Percentiles rank a stretch among this genome's conserved stretches.
Conservation (phyloP, 2,888 invertebrate species). For the Chrysina gloriosa region DNA sequence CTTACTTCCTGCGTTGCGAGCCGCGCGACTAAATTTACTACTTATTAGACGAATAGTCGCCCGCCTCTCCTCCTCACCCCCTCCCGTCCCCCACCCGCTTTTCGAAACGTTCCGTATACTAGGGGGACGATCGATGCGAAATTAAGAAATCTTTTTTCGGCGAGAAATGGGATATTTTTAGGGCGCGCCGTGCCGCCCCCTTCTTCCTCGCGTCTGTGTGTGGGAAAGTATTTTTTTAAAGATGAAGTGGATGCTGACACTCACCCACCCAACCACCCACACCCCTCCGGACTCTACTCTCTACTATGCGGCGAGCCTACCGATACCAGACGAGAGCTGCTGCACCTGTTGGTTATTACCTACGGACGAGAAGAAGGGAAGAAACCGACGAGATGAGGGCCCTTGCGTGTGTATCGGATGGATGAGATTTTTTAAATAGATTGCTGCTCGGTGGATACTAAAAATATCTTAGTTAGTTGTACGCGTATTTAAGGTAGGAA, state of each 20-base stretch:
- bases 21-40: neutral
- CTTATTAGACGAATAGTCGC: too few relatives aligned
- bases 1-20: conserved; percentile 16
- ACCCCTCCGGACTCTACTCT: neutral
- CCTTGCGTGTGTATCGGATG: too few relatives aligned
- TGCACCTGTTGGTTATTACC: neutral
- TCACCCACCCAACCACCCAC: too few relatives aligned
- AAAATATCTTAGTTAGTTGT: too few relatives aligned
- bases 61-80: too few relatives aligned
- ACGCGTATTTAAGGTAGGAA: too few relatives aligned
- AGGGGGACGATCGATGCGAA: conserved; percentile 31
- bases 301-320: neutral
- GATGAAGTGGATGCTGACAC: neutral
- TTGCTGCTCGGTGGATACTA: too few relatives aligned
- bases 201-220: conserved; percentile 3
- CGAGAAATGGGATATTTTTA: conserved; percentile 33
- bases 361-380: neutral
- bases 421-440: too few relatives aligned
- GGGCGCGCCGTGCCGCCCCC: conserved; percentile 18
- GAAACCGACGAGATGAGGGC: too few relatives aligned
- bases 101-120: neutral
- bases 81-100: neutral
- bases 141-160: conserved; percentile 16
- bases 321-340: neutral
- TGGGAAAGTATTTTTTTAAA: conserved; percentile 21